Evolutionary conservation across 2,888 invertebrate genomes (phyloP), one percentile per base, ranked within the genome.

Genomic region (Lamellibrachia columna): DNA sequence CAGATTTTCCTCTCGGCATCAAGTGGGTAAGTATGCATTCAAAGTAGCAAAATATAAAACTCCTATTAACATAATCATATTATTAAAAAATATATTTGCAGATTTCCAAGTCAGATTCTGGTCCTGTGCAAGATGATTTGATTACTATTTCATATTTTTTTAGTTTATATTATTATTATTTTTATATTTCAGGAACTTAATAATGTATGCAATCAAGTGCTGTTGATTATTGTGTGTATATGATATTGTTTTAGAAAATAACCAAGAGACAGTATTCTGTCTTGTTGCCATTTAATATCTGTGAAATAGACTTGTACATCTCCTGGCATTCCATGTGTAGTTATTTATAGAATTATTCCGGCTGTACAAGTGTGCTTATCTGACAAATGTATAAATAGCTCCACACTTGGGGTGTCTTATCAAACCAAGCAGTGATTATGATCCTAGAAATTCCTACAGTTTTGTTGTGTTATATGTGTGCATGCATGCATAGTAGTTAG

Each of bases 1-100:
- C 94, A 95, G 91, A 96, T 96, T 92, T 96, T 96, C 93, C 93
- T 96, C 40, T 95, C 96, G 55, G 96, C 96, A 92, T 96, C 96
- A 22, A 96, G 96, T 95, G 96, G 96, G 96, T 96, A 95, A 94
- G 96, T 94, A 75, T 15, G 75, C n/a, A 22, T 6, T 75, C 15
- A n/a, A 75, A 75, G 3, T 75, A 75, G 3, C n/a, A 75, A 3
- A 11, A 6, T 15, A 1, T 75, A 15, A 22, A 11, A 75, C 55
- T 55, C 9, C 9, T 55, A 3, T 55, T 55, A 7, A 55, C 9
- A 9, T 55, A 7, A 9, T 55, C 2, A 55, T 7, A 55, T 55
- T 1, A 1, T 3, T 7, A 55, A 9, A 55, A 55, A 2, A 55
- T 9, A 3, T 55, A 55, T 9, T 9, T 55, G 55, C 55, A 7